These are phyloP conservation scores for Nymphalis polychloros DNA, from an alignment of 2,888 invertebrate species.

Conservation along the genomic window DNA sequence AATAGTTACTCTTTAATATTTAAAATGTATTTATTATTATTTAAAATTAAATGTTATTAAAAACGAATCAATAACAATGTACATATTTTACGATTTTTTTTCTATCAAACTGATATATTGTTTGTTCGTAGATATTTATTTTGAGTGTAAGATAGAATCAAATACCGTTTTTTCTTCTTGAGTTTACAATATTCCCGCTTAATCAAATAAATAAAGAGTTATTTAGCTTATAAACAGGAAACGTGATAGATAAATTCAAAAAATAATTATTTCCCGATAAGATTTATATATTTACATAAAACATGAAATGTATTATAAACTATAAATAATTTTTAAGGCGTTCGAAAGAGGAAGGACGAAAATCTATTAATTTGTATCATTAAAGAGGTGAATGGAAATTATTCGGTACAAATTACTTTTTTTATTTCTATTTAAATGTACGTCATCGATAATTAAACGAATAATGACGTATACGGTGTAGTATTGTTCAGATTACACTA, in stretches of 20 bases:
- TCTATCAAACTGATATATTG: not conserved
- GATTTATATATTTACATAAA: not conserved
- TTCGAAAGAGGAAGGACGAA: slow-evolving; percentile 2
- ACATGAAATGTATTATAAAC: not conserved
- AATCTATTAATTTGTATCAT: not conserved
- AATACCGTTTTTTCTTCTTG: too few relatives aligned
- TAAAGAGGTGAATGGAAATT: slow-evolving; percentile 12
- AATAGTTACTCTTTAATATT: too few relatives aligned
- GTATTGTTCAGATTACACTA: slow-evolving; percentile 60
- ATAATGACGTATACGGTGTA: slow-evolving; percentile 57
- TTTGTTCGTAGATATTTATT: not conserved
- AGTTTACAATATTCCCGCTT: too few relatives aligned
- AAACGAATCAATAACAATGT: too few relatives aligned
- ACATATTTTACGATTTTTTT: not conserved
- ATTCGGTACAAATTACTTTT: slow-evolving; percentile 22
- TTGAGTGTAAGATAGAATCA: too few relatives aligned
- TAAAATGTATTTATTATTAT: too few relatives aligned
- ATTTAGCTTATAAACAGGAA: too few relatives aligned
- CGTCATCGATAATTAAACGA: slow-evolving; percentile 64
- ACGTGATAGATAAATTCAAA: too few relatives aligned
- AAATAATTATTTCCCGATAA: too few relatives aligned
- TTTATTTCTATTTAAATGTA: slow-evolving; percentile 38
- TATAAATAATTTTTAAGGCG: not conserved
- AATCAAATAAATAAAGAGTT: too few relatives aligned
- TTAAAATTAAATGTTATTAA: too few relatives aligned